A percentile compares a stretch with the other conserved stretches of the same genome.
Evolutionary conservation across 2,113 vertebrate species (phyloP).

Genomic region (Myiopsitta monachus): DNA sequence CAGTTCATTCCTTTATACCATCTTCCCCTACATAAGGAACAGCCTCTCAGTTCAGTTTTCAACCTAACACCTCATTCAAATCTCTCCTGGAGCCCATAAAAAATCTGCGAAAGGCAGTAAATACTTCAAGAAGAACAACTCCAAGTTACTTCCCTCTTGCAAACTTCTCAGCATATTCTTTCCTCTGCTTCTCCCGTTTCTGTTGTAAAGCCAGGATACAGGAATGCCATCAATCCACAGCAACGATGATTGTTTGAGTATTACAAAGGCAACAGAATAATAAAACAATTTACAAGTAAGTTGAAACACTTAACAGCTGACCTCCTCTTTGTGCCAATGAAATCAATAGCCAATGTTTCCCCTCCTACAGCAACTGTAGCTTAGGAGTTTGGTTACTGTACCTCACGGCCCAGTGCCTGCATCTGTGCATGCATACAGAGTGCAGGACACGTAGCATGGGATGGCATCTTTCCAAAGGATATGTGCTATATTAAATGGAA

Average conservation of each 20-base stretch:
- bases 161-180: neutral
- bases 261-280: neutral
- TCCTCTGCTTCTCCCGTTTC: neutral
- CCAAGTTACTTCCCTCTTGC: neutral
- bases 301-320: neutral
- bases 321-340: neutral
- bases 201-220: neutral
- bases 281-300: neutral
- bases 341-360: neutral
- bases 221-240: neutral
- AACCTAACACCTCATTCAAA: slow-evolving; percentile 58
- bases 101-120: slow-evolving; percentile 50
- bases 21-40: slow-evolving; percentile 40
- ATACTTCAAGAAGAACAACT: slow-evolving; percentile 36
- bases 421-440: neutral
- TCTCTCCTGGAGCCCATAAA: slow-evolving; percentile 55
- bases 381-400: neutral
- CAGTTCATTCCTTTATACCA: slow-evolving; percentile 29
- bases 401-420: neutral
- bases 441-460: neutral
- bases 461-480: neutral
- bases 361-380: neutral
- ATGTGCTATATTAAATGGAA: neutral
- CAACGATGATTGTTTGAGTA: neutral
- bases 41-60: slow-evolving; percentile 53